Base-by-base conservation (phyloP, 2,888 invertebrate genomes). In the Napeogenes sylphis region DNA sequence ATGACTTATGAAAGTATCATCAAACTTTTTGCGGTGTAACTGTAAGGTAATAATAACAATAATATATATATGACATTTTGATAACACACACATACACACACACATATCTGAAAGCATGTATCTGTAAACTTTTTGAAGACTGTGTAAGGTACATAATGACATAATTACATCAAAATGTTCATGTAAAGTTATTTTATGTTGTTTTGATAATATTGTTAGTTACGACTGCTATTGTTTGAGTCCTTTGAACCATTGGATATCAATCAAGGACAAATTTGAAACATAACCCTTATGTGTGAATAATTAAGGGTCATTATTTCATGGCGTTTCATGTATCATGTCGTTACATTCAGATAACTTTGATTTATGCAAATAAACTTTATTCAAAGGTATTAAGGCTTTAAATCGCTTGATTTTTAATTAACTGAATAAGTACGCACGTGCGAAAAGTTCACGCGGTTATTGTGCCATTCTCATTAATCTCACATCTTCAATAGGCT, bases 221-320 rank as follows among this genome's bases (percentile, higher is more conserved):
- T 59, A 59, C 54, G 47, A 61, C 59, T 63, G 56, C 63, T 57
- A 66, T 66, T 66, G 66, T 66, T 59, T 32, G 30, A 61, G 66
- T 59, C 45, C 63, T 61, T 66, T 66, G 66, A 66, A 63, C 63
- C 45, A 33, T 60, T 60, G 55, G 53, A 12, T 51, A 51, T 51
- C 4, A 30, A 51, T 51, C 4, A 30, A 51, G 10, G 5, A 30
- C 10, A 30, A 30, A 12, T 30, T 30, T 12, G 12, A 12, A 10
- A 2, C 30, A n/a, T 51, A 12, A 51, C 0, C 51, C 51, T 30
- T 51, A 51, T 51, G 8, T 6, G 0, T 21, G 21, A 21, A 21
- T 21, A 21, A 21, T 35, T 35, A 35, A 35, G 35, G 35, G 35
- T 6, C 35, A 35, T 5, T 35, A 35, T 35, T 4, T 4, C 35